A percentile compares a stretch with the other conserved stretches of the same genome.
phyloP scores from a whole-genome alignment of 2,797 vertebrate genomes.

The Lithobates pipiens region DNA sequence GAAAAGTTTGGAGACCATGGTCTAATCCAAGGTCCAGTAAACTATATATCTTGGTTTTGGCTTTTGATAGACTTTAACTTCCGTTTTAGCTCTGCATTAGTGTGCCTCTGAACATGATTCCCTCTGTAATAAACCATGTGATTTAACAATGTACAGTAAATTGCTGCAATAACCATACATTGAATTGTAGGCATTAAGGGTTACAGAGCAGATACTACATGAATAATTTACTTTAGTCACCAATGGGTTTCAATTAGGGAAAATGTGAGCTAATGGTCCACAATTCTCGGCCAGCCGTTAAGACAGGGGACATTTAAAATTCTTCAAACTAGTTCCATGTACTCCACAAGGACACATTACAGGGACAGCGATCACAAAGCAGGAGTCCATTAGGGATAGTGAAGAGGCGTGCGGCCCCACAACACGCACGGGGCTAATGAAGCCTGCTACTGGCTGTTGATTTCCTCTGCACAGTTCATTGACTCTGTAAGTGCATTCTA shows the following conservation, averaged over 20 bases:
- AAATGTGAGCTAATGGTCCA: not conserved
- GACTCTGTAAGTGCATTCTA: constrained; percentile 41
- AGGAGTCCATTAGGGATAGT: constrained; percentile 10
- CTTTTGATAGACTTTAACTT: too few relatives aligned
- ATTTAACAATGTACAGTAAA: not conserved
- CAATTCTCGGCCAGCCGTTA: not conserved
- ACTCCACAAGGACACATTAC: constrained; percentile 2
- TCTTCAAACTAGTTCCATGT: not conserved
- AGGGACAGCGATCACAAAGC: not conserved
- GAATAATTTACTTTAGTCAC: not conserved
- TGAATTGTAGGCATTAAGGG: not conserved
- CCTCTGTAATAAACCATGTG: not conserved
- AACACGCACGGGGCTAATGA: constrained; percentile 29
- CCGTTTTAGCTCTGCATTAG: not conserved
- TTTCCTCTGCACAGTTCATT: constrained; percentile 37
- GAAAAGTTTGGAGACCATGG: too few relatives aligned
- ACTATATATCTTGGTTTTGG: too few relatives aligned
- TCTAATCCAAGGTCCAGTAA: too few relatives aligned
- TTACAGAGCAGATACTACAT: not conserved
- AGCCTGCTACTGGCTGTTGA: constrained; percentile 17
- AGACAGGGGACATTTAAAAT: not conserved
- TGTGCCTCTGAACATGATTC: not conserved
- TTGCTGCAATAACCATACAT: not conserved
- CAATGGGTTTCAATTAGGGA: not conserved
- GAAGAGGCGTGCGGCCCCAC: not conserved